Evolutionary conservation across 2,797 vertebrate species (phyloP).

Genomic region (Octomys mimax): DNA sequence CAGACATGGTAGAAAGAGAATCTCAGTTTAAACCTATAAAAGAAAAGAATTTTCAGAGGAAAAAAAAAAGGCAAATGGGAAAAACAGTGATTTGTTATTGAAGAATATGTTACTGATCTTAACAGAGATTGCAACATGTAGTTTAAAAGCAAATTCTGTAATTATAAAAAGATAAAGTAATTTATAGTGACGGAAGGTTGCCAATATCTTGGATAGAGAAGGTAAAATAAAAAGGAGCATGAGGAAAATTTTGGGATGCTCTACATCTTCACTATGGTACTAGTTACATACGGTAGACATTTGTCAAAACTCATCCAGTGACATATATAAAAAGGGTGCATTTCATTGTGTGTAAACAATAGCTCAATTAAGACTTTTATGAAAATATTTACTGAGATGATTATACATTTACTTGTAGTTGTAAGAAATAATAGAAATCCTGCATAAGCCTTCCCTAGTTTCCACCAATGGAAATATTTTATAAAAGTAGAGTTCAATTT

Average conservation of each 20-base stretch:
- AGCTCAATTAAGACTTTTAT: neutral
- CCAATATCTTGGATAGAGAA: neutral
- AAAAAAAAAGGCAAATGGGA: neutral
- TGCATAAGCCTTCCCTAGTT: neutral
- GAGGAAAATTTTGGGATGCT: neutral
- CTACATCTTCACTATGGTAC: neutral
- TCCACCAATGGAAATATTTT: neutral
- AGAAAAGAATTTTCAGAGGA: neutral
- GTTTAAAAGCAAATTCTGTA: neutral
- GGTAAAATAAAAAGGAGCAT: neutral
- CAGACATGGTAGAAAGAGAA: neutral
- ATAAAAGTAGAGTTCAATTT: neutral
- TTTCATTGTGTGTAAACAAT: conserved; percentile 2
- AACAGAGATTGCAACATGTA: neutral
- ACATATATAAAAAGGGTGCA: neutral
- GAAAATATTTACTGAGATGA: conserved; percentile 17
- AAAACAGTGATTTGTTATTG: neutral
- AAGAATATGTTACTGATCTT: neutral
- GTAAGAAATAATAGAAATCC: neutral
- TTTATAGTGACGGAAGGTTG: neutral
- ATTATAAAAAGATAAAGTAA: neutral
- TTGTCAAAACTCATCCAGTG: conserved; percentile 17
- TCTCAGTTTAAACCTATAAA: neutral
- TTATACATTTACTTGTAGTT: neutral
- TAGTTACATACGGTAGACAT: neutral